Base-by-base conservation (phyloP, 2,888 invertebrate genomes). In the Nycteola revayana region DNA sequence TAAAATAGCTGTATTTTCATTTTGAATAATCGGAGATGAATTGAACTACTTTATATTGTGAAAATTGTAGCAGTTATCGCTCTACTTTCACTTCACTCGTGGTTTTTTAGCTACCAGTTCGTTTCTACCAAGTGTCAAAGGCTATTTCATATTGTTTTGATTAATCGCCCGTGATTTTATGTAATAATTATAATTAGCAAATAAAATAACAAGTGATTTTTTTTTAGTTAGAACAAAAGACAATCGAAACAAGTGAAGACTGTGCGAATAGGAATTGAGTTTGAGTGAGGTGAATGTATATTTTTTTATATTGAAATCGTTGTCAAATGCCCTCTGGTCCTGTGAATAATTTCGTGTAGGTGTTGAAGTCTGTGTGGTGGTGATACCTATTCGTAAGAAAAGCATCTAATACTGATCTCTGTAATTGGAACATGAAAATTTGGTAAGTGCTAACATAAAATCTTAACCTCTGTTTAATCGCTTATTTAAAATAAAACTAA, bases 61-160 rank as follows among this genome's bases (percentile, higher is more conserved):
- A 14, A 14, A 14, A 14, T 14, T 14, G 5, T 3, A 14, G 14
- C 2, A 9, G 17, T 7, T 9, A 27, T 9, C 9, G 27, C 9
- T 17, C 7, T 35, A 54, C 59, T 59, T 59, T 60, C 60, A 60
- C 60, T 53, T 55, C 45, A 38, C 21, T 29, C 30, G 24, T 25
- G 42, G 44, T 36, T 41, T 37, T 28, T 44, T 25, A 42, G 43
- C 7, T 46, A 42, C 39, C 34, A 37, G 28, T 42, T 44, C 41
- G 31, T 42, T 35, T 36, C 27, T 36, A 37, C 51, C 49, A 54
- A 49, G 37, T 46, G 54, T 55, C 55, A 43, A 52, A 42, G 52
- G 33, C 55, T 38, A 50, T 57, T 57, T 52, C 59, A 52, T 52
- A 44, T 55, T 56, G 53, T 53, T 49, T 55, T 49, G 34, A 41